Evolutionary conservation across 2,113 vertebrate species (phyloP).

Genomic region (Lophura nycthemera): DNA sequence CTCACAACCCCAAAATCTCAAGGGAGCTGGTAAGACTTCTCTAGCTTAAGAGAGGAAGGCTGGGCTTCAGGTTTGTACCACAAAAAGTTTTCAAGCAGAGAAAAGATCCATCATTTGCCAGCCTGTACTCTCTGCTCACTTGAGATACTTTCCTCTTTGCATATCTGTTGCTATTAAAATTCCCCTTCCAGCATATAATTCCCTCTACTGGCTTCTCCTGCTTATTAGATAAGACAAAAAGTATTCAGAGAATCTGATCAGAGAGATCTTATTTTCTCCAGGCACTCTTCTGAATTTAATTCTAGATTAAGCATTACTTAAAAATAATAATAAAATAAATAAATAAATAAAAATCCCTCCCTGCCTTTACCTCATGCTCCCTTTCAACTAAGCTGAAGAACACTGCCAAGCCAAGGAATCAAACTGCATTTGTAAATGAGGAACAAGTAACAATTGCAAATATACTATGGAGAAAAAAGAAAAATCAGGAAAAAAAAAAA

Average conservation of each 20-base stretch:
- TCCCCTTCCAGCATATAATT: not conserved
- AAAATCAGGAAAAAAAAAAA: not conserved
- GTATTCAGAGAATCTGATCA: conserved; percentile 54
- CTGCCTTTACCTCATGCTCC: not conserved
- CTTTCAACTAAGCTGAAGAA: not conserved
- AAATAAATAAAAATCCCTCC: not conserved
- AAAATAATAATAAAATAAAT: not conserved
- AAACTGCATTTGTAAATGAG: not conserved
- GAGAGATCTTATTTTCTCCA: conserved; percentile 52
- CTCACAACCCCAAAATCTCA: not conserved
- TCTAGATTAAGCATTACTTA: conserved; percentile 50
- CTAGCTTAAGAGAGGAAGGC: not conserved
- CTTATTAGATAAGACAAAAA: conserved; percentile 58
- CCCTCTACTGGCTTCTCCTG: conserved; percentile 18
- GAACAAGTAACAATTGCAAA: not conserved
- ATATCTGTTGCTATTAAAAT: not conserved
- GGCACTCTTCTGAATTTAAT: conserved; percentile 60
- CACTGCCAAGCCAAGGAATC: not conserved
- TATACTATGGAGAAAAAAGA: accelerated
- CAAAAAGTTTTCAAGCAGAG: not conserved
- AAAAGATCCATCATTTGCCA: not conserved
- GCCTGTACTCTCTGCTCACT: not conserved
- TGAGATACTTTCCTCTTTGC: not conserved
- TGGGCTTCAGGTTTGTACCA: not conserved
- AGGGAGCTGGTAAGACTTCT: accelerated